Evolutionary conservation across 2,113 vertebrate genomes (phyloP).

Genomic region (Chitala chitala): DNA sequence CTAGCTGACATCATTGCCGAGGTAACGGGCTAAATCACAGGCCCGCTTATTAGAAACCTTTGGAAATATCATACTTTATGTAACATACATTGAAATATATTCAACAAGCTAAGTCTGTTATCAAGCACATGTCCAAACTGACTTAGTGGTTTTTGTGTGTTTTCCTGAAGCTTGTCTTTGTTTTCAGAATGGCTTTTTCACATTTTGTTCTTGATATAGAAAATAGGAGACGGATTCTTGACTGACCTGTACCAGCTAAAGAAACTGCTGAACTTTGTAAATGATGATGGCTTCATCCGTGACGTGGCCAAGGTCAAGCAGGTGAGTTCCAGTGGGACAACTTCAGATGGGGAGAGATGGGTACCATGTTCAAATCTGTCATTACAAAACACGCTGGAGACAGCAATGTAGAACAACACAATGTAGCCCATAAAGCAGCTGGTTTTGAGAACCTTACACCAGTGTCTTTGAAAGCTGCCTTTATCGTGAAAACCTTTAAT

Average conservation of each 20-base stretch:
- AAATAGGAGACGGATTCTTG: slow-evolving; percentile 76
- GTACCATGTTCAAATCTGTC: too few species aligned
- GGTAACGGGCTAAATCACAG: slow-evolving; percentile 43
- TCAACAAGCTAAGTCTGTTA: too few species aligned
- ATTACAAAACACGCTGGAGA: too few species aligned
- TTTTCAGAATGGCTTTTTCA: not conserved
- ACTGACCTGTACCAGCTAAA: slow-evolving; percentile 73
- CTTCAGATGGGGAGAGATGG: not conserved
- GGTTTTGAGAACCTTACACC: too few species aligned
- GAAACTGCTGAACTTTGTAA: slow-evolving; percentile 65
- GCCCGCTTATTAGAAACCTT: too few species aligned
- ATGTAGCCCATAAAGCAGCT: too few species aligned
- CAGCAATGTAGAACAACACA: not conserved
- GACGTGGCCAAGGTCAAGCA: slow-evolving; percentile 81
- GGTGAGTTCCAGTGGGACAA: slow-evolving; percentile 46
- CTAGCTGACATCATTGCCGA: slow-evolving; percentile 72
- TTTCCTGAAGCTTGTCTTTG: not conserved
- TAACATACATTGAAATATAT: too few species aligned
- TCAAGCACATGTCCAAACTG: too few species aligned
- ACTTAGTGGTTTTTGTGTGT: too few species aligned
- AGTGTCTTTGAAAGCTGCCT: too few species aligned
- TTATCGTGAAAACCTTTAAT: too few species aligned
- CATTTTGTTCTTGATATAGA: slow-evolving; percentile 48
- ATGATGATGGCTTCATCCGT: slow-evolving; percentile 70
- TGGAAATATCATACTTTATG: too few species aligned